Base-by-base conservation (phyloP, 2,797 vertebrate species). In the Cephalopachus bancanus region DNA sequence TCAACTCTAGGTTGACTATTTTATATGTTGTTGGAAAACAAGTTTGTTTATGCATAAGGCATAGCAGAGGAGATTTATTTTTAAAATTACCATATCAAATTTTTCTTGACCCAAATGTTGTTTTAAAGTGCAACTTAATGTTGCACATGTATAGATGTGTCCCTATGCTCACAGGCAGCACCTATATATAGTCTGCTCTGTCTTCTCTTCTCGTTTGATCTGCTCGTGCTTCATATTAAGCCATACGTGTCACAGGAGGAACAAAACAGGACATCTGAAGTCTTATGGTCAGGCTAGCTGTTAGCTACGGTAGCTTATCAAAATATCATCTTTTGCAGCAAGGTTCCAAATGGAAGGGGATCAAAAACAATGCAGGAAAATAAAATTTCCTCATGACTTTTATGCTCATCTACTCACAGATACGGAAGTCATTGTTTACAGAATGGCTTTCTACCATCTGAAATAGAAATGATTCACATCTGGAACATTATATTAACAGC, bases 171-270 rank as follows among this genome's bases (percentile, higher is more conserved):
- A 26, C 17, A 94, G 83, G 1, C 20, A 76, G 84, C 28, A 72
- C n/a, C 53, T 75, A 53, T 93, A 96, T 93, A 83, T 90, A 98
- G 93, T 97, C 86, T 59, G 28, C 3, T 95, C 78, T 72, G 22
- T 95, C 93, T 92, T 76, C 20, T 51, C 93, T 97, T 93, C 93
- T 28, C 84, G 24, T 90, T 95, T 81, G 28, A 89, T 97, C 96
- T 97, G 20, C 78, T 97, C 49, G 59, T 11, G 30, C 71, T 97
- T 97, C 51, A 72, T 16, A 95, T 86, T 83, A 95, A 96, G 49
- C 74, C 20, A 74, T 93, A 96, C 28, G 94, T 93, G 64, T 16
- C 75, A 92, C 96, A 49, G 49, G 76, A 79, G 88, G 91, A 89
- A 37, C 0, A 0, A 95, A 91, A 64, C 10, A 96, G 93, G 51